Base-by-base conservation (phyloP, 2,113 vertebrate genomes). In the Clarias batrachus region DNA sequence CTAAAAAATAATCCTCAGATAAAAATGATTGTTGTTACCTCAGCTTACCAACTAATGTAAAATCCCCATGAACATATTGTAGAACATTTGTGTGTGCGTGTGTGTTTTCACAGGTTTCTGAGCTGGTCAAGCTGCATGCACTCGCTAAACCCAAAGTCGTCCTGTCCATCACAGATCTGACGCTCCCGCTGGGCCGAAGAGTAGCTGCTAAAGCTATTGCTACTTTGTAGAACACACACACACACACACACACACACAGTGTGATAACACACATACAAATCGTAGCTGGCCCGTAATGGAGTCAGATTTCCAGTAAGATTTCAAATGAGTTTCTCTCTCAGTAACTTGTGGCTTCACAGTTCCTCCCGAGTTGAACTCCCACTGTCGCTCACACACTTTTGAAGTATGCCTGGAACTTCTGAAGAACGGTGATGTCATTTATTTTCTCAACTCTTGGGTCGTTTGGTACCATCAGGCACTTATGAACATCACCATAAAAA, bases 181-280 rank as follows among this genome's bases (percentile, higher is more conserved):
- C 96, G 78, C 95, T 99, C 90, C 97, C 98, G 0, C 93, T 99
- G 91, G 98, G 98, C 1, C 96, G 98, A 73, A 96, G 98, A 11
- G 97, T 99, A 0, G 98, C 98, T 0, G 97, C 98, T 90, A 99
- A 99, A 93, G 97, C 98, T 90, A 97, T 99, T 0, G 95, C 98
- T 1, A 96, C 97, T 0, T 92, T 99, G 73, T 99, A 90, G 91
- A 1, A 30, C 14, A 4, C 10, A 30, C 70, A 33, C 79, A 76
- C 86, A 81, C 65, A n/a, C 48, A 57, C 63, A 73, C 66, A 70
- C 76, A 52, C 30, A 71, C 13, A 59, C 30, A 54, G 6, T 9
- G 21, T 62, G 14, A 54, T 21, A 13, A 14, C 12, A 23, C 16
- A 17, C n/a, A 23, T 17, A 33, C 14, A 54, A 19, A 57, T 25